Evolutionary conservation across 2,888 invertebrate genomes (phyloP).

Genomic region (Melieria crassipennis): DNA sequence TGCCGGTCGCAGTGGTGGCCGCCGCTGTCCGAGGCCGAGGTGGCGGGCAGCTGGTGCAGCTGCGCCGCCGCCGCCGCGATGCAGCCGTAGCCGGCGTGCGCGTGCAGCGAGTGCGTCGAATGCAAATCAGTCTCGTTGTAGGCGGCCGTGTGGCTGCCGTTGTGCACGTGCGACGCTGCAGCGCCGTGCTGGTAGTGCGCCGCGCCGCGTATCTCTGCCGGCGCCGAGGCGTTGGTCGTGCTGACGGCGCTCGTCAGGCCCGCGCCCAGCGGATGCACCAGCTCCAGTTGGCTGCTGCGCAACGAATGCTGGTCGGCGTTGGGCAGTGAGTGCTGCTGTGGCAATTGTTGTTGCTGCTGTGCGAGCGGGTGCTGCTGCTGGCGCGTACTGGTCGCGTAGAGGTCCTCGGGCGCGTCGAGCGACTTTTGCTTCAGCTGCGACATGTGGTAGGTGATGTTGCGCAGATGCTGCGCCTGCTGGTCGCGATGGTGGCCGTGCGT

Average conservation of each 20-base stretch:
- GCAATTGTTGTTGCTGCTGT: conserved; percentile 59
- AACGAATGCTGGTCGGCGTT: conserved; percentile 41
- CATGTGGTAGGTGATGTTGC: conserved; percentile 68
- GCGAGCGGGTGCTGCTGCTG: conserved; percentile 33
- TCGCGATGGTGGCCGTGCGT: conserved; percentile 50
- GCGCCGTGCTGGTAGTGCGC: conserved; percentile 39
- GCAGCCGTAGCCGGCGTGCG: conserved; percentile 43
- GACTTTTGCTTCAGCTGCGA: conserved; percentile 72
- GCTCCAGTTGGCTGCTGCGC: conserved; percentile 68
- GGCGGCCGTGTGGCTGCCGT: conserved; percentile 26
- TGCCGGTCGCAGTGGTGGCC: conserved; percentile 44
- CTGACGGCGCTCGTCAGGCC: conserved; percentile 68
- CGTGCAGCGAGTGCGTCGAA: conserved; percentile 54
- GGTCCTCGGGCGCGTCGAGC: conserved; percentile 50
- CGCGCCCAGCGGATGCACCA: conserved; percentile 70
- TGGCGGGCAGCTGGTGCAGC: conserved; percentile 32
- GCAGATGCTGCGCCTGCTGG: conserved; percentile 65
- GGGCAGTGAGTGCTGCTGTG: conserved; percentile 44
- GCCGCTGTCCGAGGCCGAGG: conserved; percentile 38
- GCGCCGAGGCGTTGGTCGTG: conserved; percentile 52
- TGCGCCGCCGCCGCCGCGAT: conserved; percentile 23
- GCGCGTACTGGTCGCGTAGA: conserved; percentile 42
- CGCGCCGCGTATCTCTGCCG: conserved; percentile 51
- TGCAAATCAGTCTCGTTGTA: conserved; percentile 65
- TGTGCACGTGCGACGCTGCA: conserved; percentile 31